Base-by-base conservation (phyloP, 2,113 vertebrate genomes). In the Lutjanus erythropterus region DNA sequence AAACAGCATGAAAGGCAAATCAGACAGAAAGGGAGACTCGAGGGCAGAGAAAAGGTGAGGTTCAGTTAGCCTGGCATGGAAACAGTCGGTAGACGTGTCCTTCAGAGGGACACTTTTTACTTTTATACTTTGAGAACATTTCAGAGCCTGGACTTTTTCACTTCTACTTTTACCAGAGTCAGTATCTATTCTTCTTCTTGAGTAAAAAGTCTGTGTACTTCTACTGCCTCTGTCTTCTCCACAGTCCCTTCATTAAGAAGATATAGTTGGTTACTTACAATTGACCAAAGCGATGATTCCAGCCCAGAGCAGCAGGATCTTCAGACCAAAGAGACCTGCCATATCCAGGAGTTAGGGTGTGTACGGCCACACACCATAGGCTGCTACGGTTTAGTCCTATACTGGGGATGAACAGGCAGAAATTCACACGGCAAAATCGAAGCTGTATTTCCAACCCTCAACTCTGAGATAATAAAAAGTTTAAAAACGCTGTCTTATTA, bases 321-420 rank as follows among this genome's bases (percentile, higher is more conserved):
- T 94, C 83, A 96, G 92, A 71, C 95, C 95, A 90, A 86, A 91
- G 84, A 91, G 93, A 81, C 94, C 96, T 94, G 94, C 97, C 96
- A 97, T 96, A 81, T 95, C 95, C 95, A 93, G 93, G 87, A 90
- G 91, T 91, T 81, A 84, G 89, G 82, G 39, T 87, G 91, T 91
- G 90, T 89, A 89, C 89, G 85, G 89, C 65, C 92, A 93, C 94
- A 93, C 92, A 94, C 95, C 96, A 95, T 96, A n/a, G n/a, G n/a
- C n/a, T n/a, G n/a, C n/a, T n/a, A 86, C 94, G 71, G 70, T 18
- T 31, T 1, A 47, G 94, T 95, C 86, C 95, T 91, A 91, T 91
- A 91, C 88, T 92, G 87, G 83, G 95, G 92, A 91, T 89, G 88
- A 94, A 95, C 90, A 90, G 76, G 91, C 60, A 42, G 60, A 84